These are phyloP conservation scores for Hypsopygia costalis DNA, from an alignment of 2,888 invertebrate species.

Conservation along the genomic window DNA sequence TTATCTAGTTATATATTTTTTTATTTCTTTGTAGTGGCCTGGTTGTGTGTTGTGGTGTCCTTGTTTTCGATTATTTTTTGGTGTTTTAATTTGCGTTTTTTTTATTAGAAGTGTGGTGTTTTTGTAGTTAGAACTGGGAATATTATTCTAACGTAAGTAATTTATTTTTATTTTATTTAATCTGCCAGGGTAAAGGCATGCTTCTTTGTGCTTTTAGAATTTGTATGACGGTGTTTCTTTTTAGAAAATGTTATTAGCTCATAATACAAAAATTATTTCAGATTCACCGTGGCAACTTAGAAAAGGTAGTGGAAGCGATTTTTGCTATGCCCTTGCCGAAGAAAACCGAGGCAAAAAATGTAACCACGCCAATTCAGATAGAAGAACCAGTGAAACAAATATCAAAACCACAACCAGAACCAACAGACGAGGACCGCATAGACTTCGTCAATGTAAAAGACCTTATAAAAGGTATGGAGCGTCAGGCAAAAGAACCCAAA, in stretches of 20 bases:
- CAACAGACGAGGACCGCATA: constrained; percentile 70
- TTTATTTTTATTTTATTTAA: constrained; percentile 15
- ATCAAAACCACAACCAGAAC: constrained; percentile 41
- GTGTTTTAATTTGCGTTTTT: constrained; percentile 11
- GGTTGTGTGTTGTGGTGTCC: constrained; percentile 18
- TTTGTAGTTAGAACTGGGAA: constrained; percentile 24
- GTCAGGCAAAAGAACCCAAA: constrained; percentile 45
- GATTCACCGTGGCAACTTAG: constrained; percentile 81
- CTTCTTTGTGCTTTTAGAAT: constrained; percentile 12
- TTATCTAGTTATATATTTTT: constrained; percentile 11
- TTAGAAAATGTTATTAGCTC: background rate
- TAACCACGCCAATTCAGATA: constrained; percentile 33
- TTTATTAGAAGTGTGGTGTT: constrained; percentile 22
- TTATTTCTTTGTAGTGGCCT: constrained; percentile 8
- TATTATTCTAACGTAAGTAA: constrained; percentile 25
- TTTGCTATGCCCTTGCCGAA: constrained; percentile 67
- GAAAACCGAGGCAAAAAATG: constrained; percentile 51
- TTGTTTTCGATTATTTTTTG: constrained; percentile 15
- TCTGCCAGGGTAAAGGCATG: constrained; percentile 5
- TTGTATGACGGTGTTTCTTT: background rate
- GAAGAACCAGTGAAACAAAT: constrained; percentile 44
- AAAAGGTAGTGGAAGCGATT: constrained; percentile 66
- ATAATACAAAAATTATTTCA: constrained; percentile 33
- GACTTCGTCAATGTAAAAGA: constrained; percentile 81
- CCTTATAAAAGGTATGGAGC: constrained; percentile 83